Percentiles rank a stretch among this genome's conserved stretches.
phyloP scores from a whole-genome alignment of 1,140 invertebrate species.

The Apis florea region DNA sequence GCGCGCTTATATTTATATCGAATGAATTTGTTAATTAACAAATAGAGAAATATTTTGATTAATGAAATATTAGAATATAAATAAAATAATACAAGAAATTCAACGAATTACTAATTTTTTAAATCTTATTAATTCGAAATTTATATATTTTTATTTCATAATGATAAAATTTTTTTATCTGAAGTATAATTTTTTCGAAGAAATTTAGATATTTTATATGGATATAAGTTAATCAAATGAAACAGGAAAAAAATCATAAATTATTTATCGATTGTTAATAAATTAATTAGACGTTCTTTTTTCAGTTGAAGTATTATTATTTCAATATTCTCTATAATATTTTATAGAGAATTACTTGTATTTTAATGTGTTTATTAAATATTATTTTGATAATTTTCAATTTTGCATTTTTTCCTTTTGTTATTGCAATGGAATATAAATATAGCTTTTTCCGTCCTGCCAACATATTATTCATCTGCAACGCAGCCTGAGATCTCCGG shows the following conservation, averaged over 20 bases:
- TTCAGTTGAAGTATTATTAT: neutral
- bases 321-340: neutral
- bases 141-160: no score
- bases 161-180: no score
- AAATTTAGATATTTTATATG: neutral
- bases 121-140: neutral
- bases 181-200: neutral
- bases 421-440: neutral
- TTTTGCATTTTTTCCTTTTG: neutral
- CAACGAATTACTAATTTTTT: neutral
- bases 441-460: neutral
- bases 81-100: neutral
- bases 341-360: neutral
- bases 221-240: no score
- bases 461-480: slow-evolving; percentile 34
- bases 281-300: no score
- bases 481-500: slow-evolving; percentile 41
- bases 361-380: neutral
- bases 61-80: neutral
- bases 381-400: neutral
- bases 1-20: neutral
- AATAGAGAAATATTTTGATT: neutral
- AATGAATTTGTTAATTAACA: neutral
- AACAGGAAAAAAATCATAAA: neutral
- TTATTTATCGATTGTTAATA: neutral